Base-by-base conservation (phyloP, 1,140 invertebrate species). In the Sinella curviseta region DNA sequence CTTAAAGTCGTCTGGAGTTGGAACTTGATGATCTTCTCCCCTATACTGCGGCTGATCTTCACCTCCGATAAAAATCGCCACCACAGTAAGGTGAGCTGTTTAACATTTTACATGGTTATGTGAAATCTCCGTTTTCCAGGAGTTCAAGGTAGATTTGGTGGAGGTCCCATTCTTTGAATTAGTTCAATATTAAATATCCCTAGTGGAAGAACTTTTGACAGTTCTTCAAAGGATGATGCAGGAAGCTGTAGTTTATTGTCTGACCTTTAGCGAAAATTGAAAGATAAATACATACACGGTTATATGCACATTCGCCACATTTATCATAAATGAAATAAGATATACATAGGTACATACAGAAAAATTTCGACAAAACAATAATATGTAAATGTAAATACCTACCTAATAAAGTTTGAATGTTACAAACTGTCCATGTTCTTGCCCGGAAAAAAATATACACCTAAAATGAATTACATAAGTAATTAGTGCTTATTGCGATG, bases 11-110 rank as follows among this genome's bases (percentile, higher is more conserved):
- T 4, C 24, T 48, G 39, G 20, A 48, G 20, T 8, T 48, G 8
- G 39, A 48, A 8, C 8, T 12, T 48, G 20, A 48, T 60, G 17
- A 33, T 33, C 31, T 70, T 70, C 65, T 70, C 65, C 65, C 65
- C 65, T 70, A n/a, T 70, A 70, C 65, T 70, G 65, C 65, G 65
- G 65, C 24, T 70, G 65, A 70, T 70, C 65, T 70, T 70, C 65
- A 70, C 65, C 65, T 70, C 31, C 26, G 65, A 31, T 24, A 12
- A 17, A 60, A 48, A 31, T 8, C 65, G 1, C 24, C 65, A 70
- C 65, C 65, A 70, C 65, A 70, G 65, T 70, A 70, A 30, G 65
- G 65, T 70, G 65, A 70, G 65, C 65, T 4, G n/a, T 12, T 30
- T 70, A 14, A 8, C 65, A 70, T 70, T 31, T 70, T 33, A 70